These are phyloP conservation scores for Nematolebias whitei DNA, from an alignment of 2,113 vertebrate genomes.

Conservation along the genomic window DNA sequence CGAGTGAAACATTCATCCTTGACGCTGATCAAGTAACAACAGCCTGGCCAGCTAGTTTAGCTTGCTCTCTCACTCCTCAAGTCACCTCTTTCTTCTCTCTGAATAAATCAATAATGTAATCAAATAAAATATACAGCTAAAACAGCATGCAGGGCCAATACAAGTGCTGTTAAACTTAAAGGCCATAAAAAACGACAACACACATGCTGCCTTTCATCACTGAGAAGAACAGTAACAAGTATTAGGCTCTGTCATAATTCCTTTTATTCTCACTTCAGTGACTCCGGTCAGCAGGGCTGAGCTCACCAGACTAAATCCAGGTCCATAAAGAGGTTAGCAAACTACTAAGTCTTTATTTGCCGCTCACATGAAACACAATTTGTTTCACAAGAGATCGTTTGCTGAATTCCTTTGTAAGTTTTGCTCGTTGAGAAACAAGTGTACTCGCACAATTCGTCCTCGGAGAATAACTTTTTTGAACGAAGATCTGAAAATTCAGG, in stretches of 20 bases:
- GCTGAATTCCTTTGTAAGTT: background rate
- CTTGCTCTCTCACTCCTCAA: conserved; percentile 10
- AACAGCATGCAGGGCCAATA: too few relatives aligned
- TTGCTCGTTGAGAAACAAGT: too few relatives aligned
- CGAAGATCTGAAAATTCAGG: too few relatives aligned
- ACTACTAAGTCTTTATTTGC: background rate
- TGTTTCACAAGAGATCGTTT: background rate
- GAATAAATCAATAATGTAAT: conserved; percentile 32
- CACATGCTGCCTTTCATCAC: background rate
- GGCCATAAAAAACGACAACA: background rate
- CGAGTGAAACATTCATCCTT: conserved; percentile 74
- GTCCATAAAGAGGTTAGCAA: conserved; percentile 35
- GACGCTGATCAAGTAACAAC: conserved; percentile 66
- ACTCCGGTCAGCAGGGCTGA: conserved; percentile 35
- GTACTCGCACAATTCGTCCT: too few relatives aligned
- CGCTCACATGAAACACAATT: conserved; percentile 5
- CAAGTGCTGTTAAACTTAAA: background rate
- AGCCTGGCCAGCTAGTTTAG: conserved; percentile 28
- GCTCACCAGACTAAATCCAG: conserved; percentile 43
- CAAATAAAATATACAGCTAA: too few relatives aligned
- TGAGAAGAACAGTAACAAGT: conserved; percentile 4
- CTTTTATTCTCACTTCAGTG: conserved; percentile 23
- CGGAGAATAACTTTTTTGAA: too few relatives aligned
- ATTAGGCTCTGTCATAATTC: conserved; percentile 44
- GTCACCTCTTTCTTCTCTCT: conserved; percentile 20